Conservation (phyloP, 23 tunicate species). For the Halocynthia roretzi region DNA sequence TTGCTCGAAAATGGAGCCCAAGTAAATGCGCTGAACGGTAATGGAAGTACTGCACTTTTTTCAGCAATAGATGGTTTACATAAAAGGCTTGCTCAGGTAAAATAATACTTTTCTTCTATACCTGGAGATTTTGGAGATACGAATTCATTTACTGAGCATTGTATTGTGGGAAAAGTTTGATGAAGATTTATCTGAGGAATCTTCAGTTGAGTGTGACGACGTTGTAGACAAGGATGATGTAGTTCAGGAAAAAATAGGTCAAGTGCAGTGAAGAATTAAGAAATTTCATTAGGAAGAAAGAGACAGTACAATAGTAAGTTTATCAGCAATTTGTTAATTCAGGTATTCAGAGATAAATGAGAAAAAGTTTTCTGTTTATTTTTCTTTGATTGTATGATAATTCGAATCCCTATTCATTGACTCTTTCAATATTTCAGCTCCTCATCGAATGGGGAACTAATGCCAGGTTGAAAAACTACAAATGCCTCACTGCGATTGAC, state of each 20-base stretch:
- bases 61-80: slow-evolving; percentile 72
- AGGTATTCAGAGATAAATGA: not conserved
- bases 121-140: no score
- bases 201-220: no score
- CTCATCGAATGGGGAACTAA: slow-evolving; percentile 91
- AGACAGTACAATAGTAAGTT: not conserved
- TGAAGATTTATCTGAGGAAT: no score
- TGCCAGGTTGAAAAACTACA: slow-evolving; percentile 43
- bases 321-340: not conserved
- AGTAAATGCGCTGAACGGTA: slow-evolving; percentile 45
- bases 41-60: slow-evolving; percentile 81
- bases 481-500: slow-evolving; percentile 69
- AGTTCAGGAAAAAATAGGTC: no score
- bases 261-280: no score
- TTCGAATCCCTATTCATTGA: not conserved
- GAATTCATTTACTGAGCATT: no score
- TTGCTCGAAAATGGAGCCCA: slow-evolving; percentile 55
- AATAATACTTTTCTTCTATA: no score
- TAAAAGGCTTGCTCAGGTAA: slow-evolving; percentile 60
- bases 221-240: no score
- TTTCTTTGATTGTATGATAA: not conserved
- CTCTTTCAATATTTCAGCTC: slow-evolving; percentile 17
- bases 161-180: no score
- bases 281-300: no score
- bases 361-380: not conserved